Evolutionary conservation across 2,113 vertebrate species (phyloP), one percentile per base, ranked within the genome.

Genomic region (Trogon melanurus): DNA sequence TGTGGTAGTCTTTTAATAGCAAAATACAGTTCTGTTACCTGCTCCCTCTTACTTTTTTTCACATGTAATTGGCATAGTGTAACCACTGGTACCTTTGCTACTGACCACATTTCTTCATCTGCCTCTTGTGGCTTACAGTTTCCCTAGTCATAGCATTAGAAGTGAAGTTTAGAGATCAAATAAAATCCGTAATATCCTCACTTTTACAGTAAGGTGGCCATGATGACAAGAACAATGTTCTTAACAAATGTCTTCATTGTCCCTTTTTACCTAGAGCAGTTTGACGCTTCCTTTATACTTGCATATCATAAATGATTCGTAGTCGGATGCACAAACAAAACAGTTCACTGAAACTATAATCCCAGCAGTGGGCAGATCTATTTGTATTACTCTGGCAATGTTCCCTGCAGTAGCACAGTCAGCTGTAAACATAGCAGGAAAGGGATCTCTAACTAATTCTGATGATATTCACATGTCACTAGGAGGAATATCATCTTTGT

Each of bases 341-440:
- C 50, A 70, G 62, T 88, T 85, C 96, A 83, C 32, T 83, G 79
- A 76, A 83, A 95, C 41, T 41, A 89, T 74, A 90, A 88, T 88
- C 51, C 79, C 48, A 80, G 54, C 47, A 83, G 79, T 16, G 26
- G 74, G 44, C 44, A 89, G 79, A 73, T 38, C 30, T 90, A 71
- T 94, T 83, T 93, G 75, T 83, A 78, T 80, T 88, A 48, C 64
- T 78, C 67, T 88, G 82, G 51, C 64, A 88, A 3, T 16, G 69
- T 80, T 94, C 57, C 60, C 83, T 93, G 58, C 85, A 85, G 74
- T 66, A 91, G 25, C 20, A 62, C 29, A 93, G 50, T 70, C 66
- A 54, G 74, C 41, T 90, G 60, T 79, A 93, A 92, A 81, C 74
- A 79, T 26, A 82, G 18, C 8, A 80, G 57, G 44, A 80, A 86